Percentiles rank a stretch among this genome's conserved stretches.
Evolutionary conservation across 2,888 invertebrate species (phyloP).

Genomic region (Syritta pipiens): DNA sequence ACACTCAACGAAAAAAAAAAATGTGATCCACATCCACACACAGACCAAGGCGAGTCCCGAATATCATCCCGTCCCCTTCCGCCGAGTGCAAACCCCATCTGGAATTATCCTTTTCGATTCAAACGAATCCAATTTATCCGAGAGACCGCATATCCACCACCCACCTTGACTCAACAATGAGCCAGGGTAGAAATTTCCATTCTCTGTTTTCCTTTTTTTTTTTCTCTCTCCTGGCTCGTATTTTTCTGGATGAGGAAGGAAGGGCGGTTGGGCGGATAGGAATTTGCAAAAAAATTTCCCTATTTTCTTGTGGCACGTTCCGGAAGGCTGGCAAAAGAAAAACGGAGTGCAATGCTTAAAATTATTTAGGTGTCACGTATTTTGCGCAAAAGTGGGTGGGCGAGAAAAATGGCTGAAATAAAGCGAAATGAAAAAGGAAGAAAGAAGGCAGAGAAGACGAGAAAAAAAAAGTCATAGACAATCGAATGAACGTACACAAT

Average conservation of each 20-base stretch:
- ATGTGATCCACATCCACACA: not conserved
- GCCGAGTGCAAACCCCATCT: conserved; percentile 54
- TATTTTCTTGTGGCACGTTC: conserved; percentile 66
- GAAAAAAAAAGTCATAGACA: conserved; percentile 46
- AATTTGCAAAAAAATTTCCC: conserved; percentile 59
- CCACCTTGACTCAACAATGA: conserved; percentile 17
- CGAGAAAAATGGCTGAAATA: conserved; percentile 59
- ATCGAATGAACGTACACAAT: conserved; percentile 57
- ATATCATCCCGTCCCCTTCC: not conserved
- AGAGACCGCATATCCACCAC: conserved; percentile 54
- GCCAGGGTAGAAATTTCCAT: conserved; percentile 26
- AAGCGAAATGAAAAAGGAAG: conserved; percentile 22
- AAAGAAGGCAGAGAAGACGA: not conserved
- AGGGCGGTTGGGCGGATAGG: conserved; percentile 29
- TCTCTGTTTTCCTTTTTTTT: conserved; percentile 16
- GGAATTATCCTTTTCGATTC: conserved; percentile 68
- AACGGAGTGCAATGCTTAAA: conserved; percentile 65
- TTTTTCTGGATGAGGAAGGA: conserved; percentile 7
- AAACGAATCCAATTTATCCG: conserved; percentile 69
- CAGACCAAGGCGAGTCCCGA: too few species aligned
- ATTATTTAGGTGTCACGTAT: conserved; percentile 69
- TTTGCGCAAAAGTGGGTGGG: conserved; percentile 24
- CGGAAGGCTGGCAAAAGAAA: conserved; percentile 57
- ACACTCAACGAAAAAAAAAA: not conserved
- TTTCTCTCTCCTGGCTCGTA: not conserved